phyloP scores from a whole-genome alignment of 2,888 invertebrate species.

The Hypercompe scribonia region DNA sequence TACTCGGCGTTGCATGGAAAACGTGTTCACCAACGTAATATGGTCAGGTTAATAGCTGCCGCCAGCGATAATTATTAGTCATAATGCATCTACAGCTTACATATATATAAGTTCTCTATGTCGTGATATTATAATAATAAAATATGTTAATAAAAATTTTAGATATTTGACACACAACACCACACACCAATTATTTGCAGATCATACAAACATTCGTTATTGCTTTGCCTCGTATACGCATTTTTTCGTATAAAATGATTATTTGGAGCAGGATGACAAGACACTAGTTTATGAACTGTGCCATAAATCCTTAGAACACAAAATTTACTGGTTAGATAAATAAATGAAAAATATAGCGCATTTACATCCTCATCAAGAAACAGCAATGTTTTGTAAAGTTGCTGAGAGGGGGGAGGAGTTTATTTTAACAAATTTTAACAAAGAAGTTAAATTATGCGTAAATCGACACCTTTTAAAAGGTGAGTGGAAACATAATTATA shows the following conservation, averaged over 20 bases:
- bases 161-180: no score
- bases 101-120: background rate
- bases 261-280: background rate
- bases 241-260: background rate
- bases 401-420: background rate
- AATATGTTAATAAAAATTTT: no score
- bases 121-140: background rate
- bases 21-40: conserved; percentile 36
- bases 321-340: background rate
- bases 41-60: conserved; percentile 11
- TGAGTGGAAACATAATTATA: background rate
- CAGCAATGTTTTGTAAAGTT: background rate
- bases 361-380: background rate
- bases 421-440: background rate
- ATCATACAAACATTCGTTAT: no score
- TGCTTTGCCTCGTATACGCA: no score
- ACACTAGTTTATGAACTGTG: background rate
- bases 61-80: conserved; percentile 35
- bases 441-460: background rate
- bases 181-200: no score
- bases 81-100: background rate
- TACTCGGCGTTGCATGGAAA: conserved; percentile 7
- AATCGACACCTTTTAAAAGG: background rate
- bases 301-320: background rate
- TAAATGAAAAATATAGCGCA: background rate